Percentiles rank a stretch among this genome's conserved stretches.
Evolutionary conservation across 2,888 invertebrate species (phyloP).

Genomic region (Blastobasis adustella): DNA sequence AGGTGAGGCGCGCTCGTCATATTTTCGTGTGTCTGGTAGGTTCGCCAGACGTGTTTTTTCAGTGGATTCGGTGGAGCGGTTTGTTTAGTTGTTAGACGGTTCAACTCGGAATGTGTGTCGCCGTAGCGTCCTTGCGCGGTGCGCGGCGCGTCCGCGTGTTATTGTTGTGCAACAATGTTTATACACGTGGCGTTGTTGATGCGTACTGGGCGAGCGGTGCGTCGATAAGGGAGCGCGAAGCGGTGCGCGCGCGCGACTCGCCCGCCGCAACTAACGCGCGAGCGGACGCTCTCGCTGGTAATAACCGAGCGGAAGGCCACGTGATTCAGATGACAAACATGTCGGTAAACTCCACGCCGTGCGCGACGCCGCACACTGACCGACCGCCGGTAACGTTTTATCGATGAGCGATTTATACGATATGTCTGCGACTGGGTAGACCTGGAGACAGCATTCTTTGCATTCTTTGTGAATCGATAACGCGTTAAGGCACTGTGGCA

Average conservation of each 20-base stretch:
- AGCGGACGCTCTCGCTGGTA: slow-evolving; percentile 45
- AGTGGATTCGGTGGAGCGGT: slow-evolving; percentile 24
- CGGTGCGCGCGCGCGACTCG: slow-evolving; percentile 50
- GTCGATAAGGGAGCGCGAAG: slow-evolving; percentile 50
- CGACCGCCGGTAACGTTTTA: slow-evolving; percentile 39
- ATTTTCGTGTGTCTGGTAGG: slow-evolving; percentile 27
- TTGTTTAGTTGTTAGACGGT: slow-evolving; percentile 25
- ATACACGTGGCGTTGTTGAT: slow-evolving; percentile 66
- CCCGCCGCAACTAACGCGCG: slow-evolving; percentile 63
- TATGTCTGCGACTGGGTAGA: background rate
- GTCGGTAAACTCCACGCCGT: slow-evolving; percentile 31
- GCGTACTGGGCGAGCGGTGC: slow-evolving; percentile 42
- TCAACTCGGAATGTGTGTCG: slow-evolving; percentile 35
- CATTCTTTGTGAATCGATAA: too few relatives aligned
- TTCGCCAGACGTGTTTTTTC: slow-evolving; percentile 24
- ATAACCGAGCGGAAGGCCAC: slow-evolving; percentile 61
- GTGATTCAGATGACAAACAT: slow-evolving; percentile 68
- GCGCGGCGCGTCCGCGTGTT: slow-evolving; percentile 61
- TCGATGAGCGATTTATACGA: slow-evolving; percentile 31
- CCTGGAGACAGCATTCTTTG: too few relatives aligned
- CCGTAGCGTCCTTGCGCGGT: slow-evolving; percentile 53
- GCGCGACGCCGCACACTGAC: slow-evolving; percentile 27
- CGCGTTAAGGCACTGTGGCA: too few relatives aligned
- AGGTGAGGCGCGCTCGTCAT: slow-evolving; percentile 27
- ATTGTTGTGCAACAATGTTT: slow-evolving; percentile 72